These are phyloP conservation scores for Labeo rohita DNA, from an alignment of 2,113 vertebrate species.

Conservation along the genomic window DNA sequence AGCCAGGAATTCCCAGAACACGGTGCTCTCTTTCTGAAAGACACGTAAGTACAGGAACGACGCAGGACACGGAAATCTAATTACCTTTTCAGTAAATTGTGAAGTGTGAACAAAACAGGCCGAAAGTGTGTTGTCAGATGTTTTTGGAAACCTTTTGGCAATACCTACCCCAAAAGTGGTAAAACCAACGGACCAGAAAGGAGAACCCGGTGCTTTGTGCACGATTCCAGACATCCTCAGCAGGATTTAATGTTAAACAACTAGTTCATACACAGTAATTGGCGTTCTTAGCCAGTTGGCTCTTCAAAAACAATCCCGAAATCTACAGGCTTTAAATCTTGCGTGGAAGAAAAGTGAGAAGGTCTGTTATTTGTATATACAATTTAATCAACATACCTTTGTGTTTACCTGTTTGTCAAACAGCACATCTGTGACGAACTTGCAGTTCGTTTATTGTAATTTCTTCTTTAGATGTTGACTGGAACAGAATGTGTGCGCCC, in stretches of 20 bases:
- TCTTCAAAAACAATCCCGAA: conserved; percentile 6
- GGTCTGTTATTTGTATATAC: background rate
- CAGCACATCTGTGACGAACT: background rate
- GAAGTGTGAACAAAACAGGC: conserved; percentile 51
- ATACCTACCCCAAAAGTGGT: background rate
- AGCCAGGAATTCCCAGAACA: conserved; percentile 42
- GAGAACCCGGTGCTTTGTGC: conserved; percentile 19
- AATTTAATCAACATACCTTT: background rate
- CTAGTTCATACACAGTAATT: conserved; percentile 5
- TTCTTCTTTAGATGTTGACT: background rate
- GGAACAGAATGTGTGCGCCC: background rate
- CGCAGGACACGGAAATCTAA: conserved; percentile 22
- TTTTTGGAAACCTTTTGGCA: conserved; percentile 8
- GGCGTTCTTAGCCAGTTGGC: background rate
- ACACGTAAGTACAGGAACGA: conserved; percentile 37
- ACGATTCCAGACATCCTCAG: background rate
- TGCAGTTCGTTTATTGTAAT: background rate
- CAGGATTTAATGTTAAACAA: background rate
- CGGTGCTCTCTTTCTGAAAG: background rate
- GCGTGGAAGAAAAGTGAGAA: background rate
- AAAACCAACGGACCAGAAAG: conserved; percentile 8
- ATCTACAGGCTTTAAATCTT: background rate
- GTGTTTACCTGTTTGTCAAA: conserved; percentile 17
- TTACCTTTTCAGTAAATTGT: conserved; percentile 38
- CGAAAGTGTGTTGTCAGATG: conserved; percentile 30